Conservation (phyloP, 2,113 vertebrate species). For the Psettodes erumei region DNA sequence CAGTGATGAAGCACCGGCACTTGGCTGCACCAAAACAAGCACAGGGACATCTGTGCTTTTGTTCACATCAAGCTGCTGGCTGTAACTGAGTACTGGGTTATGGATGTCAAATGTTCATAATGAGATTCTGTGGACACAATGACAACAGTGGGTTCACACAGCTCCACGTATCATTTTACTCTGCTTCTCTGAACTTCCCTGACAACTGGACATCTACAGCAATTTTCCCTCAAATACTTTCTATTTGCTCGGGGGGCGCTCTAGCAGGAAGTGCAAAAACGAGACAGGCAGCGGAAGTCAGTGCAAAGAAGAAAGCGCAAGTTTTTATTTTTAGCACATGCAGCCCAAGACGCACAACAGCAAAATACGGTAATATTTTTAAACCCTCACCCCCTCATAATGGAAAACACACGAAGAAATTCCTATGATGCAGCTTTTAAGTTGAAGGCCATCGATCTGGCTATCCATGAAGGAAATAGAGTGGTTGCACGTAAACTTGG, state of each 20-base stretch:
- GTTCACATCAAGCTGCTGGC: slow-evolving; percentile 20
- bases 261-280: too few species aligned
- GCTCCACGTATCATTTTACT: neutral
- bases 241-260: neutral
- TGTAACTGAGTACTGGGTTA: neutral
- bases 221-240: neutral
- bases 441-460: neutral
- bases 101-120: slow-evolving; percentile 13
- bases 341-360: neutral
- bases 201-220: neutral
- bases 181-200: neutral
- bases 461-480: too few species aligned
- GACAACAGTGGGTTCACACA: neutral
- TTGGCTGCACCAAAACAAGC: neutral
- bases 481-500: neutral
- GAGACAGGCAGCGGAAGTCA: neutral
- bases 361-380: neutral
- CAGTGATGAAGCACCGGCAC: slow-evolving; percentile 34
- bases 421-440: neutral
- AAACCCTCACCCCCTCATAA: neutral
- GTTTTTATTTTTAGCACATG: too few species aligned
- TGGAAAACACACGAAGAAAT: neutral
- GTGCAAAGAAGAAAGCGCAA: neutral
- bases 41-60: slow-evolving; percentile 37
- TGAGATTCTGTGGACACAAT: neutral